Conservation (phyloP, 2,888 invertebrate genomes). For the Fissipunctia ypsillon region DNA sequence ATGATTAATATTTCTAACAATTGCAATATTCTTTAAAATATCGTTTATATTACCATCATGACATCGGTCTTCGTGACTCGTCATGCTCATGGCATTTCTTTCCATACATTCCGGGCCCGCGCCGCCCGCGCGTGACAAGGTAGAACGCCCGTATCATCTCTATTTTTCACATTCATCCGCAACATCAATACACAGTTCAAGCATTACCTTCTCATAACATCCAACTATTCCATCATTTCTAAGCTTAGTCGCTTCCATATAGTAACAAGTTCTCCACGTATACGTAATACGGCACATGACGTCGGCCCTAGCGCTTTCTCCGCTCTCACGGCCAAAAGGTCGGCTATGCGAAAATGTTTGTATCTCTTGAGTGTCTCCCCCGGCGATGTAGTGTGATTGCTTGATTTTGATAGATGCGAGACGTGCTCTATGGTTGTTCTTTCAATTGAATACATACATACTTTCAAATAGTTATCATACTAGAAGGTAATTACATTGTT, state of each 20-base stretch:
- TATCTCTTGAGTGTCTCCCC: slow-evolving; percentile 37
- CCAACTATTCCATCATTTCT: background rate
- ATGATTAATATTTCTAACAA: background rate
- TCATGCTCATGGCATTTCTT: background rate
- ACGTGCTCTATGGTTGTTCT: slow-evolving; percentile 16
- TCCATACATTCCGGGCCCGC: background rate
- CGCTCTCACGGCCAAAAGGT: slow-evolving; percentile 67
- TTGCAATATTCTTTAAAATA: too few relatives aligned
- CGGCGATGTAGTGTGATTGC: slow-evolving; percentile 17
- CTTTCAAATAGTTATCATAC: slow-evolving; percentile 42
- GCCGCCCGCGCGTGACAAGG: background rate
- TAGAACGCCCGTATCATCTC: background rate
- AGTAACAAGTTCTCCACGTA: slow-evolving; percentile 26
- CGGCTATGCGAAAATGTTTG: slow-evolving; percentile 57
- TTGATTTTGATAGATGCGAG: slow-evolving; percentile 26
- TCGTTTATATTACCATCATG: background rate
- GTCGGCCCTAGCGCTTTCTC: slow-evolving; percentile 62
- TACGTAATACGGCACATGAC: slow-evolving; percentile 47
- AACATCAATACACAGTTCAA: slow-evolving; percentile 4
- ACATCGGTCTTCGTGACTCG: background rate
- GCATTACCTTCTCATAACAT: background rate
- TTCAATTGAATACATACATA: slow-evolving; percentile 18
- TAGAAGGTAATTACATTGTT: slow-evolving; percentile 10
- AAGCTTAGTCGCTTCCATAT: slow-evolving; percentile 7
- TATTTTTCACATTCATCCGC: background rate